phyloP scores from a whole-genome alignment of 2,888 invertebrate species.

The Chrysotoxum bicinctum region DNA sequence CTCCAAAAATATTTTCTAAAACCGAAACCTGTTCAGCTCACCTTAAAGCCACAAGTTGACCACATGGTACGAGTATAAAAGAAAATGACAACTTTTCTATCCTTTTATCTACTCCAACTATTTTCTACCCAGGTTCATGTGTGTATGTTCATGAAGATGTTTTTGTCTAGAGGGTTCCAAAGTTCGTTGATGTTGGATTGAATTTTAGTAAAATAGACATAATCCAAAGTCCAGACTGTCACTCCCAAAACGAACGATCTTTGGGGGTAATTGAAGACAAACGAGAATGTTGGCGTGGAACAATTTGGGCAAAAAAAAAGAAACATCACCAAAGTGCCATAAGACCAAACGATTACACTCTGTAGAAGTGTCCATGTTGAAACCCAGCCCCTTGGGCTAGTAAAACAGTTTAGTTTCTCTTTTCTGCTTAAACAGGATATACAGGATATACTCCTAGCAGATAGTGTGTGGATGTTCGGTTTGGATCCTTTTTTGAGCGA shows the following conservation, averaged over 20 bases:
- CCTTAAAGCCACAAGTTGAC: slow-evolving; percentile 1
- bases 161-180: background rate
- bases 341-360: slow-evolving; percentile 6
- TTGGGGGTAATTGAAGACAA: slow-evolving; percentile 8
- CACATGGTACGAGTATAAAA: background rate
- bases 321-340: background rate
- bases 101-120: background rate
- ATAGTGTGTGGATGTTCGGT: background rate
- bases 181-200: background rate
- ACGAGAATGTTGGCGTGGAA: background rate
- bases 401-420: background rate
- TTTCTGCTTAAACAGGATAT: background rate
- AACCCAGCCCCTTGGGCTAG: background rate
- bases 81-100: background rate
- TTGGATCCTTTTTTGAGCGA: background rate
- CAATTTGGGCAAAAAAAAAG: background rate
- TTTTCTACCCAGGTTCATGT: background rate
- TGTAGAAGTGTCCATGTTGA: background rate
- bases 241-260: background rate
- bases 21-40: background rate
- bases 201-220: slow-evolving; percentile 10
- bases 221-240: slow-evolving; percentile 6
- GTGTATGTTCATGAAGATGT: background rate
- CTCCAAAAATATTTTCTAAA: background rate
- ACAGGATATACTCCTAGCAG: background rate